phyloP scores from a whole-genome alignment of 2,888 invertebrate genomes.

The Phyllotreta cruciferae region DNA sequence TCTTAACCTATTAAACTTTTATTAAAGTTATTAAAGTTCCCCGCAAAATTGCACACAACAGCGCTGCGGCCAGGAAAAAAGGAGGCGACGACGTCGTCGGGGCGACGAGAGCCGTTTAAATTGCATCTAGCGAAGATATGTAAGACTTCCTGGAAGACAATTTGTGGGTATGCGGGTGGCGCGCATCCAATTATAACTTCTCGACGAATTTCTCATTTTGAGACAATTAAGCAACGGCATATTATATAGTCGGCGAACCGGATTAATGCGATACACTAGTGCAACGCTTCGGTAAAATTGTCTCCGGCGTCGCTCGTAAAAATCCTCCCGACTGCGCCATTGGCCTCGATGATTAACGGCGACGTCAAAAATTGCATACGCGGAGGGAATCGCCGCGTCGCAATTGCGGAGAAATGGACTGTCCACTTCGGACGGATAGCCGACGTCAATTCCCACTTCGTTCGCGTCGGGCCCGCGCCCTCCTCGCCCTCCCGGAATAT shows the following conservation, averaged over 20 bases:
- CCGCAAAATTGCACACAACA: slow-evolving; percentile 15
- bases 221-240: slow-evolving; percentile 62
- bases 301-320: background rate
- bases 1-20: slow-evolving; percentile 1
- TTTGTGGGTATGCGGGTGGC: slow-evolving; percentile 49
- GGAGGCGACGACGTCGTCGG: background rate
- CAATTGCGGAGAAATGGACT: slow-evolving; percentile 56
- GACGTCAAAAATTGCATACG: slow-evolving; percentile 16
- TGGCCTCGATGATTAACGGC: slow-evolving; percentile 16
- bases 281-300: background rate
- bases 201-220: slow-evolving; percentile 66
- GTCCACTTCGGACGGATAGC: slow-evolving; percentile 56
- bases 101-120: slow-evolving; percentile 31
- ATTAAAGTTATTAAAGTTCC: slow-evolving; percentile 8
- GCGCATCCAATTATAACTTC: slow-evolving; percentile 66
- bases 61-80: slow-evolving; percentile 1
- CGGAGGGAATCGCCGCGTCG: slow-evolving; percentile 25
- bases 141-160: slow-evolving; percentile 48
- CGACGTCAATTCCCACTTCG: slow-evolving; percentile 20
- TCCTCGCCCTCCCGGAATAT: slow-evolving; percentile 51
- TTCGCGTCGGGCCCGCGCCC: slow-evolving; percentile 20
- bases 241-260: slow-evolving; percentile 62
- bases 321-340: slow-evolving; percentile 16
- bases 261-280: slow-evolving; percentile 53
- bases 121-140: slow-evolving; percentile 43